These are phyloP conservation scores for Penaeus chinensis DNA, from an alignment of 1,140 invertebrate genomes.

Conservation along the genomic window DNA sequence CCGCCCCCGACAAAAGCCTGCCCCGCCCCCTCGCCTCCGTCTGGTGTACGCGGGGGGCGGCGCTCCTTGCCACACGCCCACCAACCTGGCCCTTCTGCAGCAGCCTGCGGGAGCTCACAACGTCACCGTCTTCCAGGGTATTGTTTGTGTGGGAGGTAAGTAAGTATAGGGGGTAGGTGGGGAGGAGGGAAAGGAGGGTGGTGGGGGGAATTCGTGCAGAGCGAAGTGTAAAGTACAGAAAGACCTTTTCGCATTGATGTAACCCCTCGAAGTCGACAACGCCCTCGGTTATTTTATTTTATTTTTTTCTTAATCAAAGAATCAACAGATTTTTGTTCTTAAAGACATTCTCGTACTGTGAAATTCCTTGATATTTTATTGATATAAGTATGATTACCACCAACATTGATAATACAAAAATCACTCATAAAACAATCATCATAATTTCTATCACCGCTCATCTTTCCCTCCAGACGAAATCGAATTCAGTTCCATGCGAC, in stretches of 20 bases:
- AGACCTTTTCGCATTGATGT: too few species aligned
- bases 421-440: not conserved
- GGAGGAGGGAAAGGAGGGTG: too few species aligned
- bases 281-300: too few species aligned
- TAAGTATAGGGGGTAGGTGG: not conserved
- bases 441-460: not conserved
- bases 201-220: too few species aligned
- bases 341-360: too few species aligned
- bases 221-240: too few species aligned
- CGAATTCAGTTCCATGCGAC: conserved; percentile 50
- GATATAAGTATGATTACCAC: too few species aligned
- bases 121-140: conserved; percentile 44
- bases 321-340: too few species aligned
- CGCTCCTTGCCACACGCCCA: conserved; percentile 49
- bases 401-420: not conserved
- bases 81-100: conserved; percentile 35
- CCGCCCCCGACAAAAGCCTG: conserved; percentile 18
- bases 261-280: too few species aligned
- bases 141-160: conserved; percentile 40
- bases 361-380: too few species aligned
- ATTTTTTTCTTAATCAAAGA: too few species aligned
- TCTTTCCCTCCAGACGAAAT: conserved; percentile 43
- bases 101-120: conserved; percentile 52
- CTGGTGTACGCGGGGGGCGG: conserved; percentile 54
- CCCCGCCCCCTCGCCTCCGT: conserved; percentile 34